Evolutionary conservation across 2,888 invertebrate species (phyloP).

Genomic region (Drosophila pseudotalamancana): DNA sequence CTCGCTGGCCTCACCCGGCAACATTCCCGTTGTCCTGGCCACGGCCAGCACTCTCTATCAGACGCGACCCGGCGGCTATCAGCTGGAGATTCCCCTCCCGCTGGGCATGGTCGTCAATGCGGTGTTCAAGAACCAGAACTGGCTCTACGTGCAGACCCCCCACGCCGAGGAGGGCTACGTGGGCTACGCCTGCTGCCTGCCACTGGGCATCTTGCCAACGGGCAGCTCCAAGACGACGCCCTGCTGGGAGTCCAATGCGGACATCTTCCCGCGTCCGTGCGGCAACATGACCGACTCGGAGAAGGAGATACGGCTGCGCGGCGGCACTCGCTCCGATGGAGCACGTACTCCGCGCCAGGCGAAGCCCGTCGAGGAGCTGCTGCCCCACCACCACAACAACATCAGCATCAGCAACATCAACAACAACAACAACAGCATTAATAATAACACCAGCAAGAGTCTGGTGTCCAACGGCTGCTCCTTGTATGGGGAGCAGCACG

Average conservation of each 20-base stretch:
- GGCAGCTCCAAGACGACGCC: conserved; percentile 86
- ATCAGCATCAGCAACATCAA: too few relatives aligned
- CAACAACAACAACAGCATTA: conserved; percentile 54
- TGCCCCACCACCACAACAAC: conserved; percentile 16
- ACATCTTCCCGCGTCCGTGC: conserved; percentile 91
- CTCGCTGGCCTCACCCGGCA: conserved; percentile 91
- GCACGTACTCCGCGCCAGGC: conserved; percentile 85
- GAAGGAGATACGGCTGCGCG: conserved; percentile 87
- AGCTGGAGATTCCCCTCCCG: conserved; percentile 89
- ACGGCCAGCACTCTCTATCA: conserved; percentile 90
- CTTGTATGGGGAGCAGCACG: conserved; percentile 89
- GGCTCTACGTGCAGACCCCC: conserved; percentile 94
- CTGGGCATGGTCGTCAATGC: conserved; percentile 94
- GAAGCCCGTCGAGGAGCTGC: conserved; percentile 61
- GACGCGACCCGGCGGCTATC: conserved; percentile 89
- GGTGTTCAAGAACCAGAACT: conserved; percentile 92
- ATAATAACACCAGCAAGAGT: conserved; percentile 62
- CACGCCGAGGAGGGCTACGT: conserved; percentile 94
- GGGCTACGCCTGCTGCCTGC: conserved; percentile 90
- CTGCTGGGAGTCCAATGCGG: conserved; percentile 93
- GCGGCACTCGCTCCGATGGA: conserved; percentile 89
- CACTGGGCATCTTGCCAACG: conserved; percentile 89
- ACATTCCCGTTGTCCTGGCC: conserved; percentile 93
- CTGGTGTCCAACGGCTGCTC: conserved; percentile 49
- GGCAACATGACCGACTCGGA: conserved; percentile 93